Base-by-base conservation (phyloP, 2,888 invertebrate species). In the Euclidia mi region DNA sequence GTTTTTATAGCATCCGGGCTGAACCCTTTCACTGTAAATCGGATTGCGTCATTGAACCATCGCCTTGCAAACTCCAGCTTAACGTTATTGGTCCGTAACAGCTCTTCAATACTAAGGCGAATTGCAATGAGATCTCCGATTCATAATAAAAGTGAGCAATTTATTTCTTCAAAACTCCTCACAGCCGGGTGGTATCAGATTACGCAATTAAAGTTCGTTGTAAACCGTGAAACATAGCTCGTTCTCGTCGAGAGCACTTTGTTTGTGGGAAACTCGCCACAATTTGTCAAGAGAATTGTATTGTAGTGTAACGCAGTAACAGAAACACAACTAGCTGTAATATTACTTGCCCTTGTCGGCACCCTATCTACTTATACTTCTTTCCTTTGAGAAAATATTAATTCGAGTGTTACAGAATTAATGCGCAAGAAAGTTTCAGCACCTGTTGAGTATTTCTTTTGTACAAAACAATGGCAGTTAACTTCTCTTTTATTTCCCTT, bases 181-280 rank as follows among this genome's bases (percentile, higher is more conserved):
- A 59, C 57, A 62, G 57, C 56, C 59, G 73, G 70, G 47, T 67
- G 58, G 77, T 78, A 78, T 86, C 81, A 79, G 81, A 85, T 85
- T 84, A 84, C 74, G 76, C 78, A 85, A 87, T 87, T 85, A 87
- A 81, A 81, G 78, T 80, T 79, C 67, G 71, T 67, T 80, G 76
- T 74, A 76, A 79, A 78, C 76, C 56, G 72, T 71, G 74, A 77
- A 83, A 80, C 79, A 73, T 63, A 58, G 67, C 65, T 71, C 62
- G 71, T 77, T 79, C 81, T 73, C 65, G 78, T 75, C 60, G 66
- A 74, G 67, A 82, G 76, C 79, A 81, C 80, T 85, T 84, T 84
- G 83, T 82, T 80, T 79, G 78, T 64, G 75, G 79, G 63, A 58
- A 60, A 65, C 70, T 74, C 69, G 64, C 65, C 50, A 71, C 79